Evolutionary conservation across 92 coral and sea anemone species (phyloP).

Genomic region (Palythoa heliodiscus): DNA sequence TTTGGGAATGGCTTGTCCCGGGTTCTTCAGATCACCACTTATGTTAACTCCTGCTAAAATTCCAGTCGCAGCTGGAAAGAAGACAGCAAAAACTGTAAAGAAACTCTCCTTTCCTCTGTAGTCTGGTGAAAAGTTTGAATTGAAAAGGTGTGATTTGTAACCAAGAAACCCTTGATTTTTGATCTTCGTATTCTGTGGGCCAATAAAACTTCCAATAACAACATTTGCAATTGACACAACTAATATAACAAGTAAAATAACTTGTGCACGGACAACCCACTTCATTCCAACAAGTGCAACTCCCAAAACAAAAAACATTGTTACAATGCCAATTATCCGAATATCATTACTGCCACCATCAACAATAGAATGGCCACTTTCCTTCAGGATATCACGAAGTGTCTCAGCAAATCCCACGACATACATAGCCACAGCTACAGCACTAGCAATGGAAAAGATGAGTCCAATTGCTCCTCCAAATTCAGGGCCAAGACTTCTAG

Average conservation of each 20-base stretch:
- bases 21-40: conserved; percentile 89
- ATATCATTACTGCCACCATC: conserved; percentile 87
- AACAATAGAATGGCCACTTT: conserved; percentile 70
- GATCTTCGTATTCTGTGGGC: conserved; percentile 79
- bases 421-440: conserved; percentile 96
- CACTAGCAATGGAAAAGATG: conserved; percentile 94
- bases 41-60: conserved; percentile 98
- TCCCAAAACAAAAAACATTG: conserved; percentile 80
- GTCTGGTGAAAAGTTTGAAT: conserved; percentile 72
- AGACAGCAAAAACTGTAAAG: conserved; percentile 94
- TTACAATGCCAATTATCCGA: conserved; percentile 89
- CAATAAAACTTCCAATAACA: conserved; percentile 83
- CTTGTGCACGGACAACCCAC: conserved; percentile 96
- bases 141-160: conserved; percentile 63
- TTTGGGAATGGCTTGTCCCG: conserved; percentile 90
- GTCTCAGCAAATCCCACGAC: conserved; percentile 99
- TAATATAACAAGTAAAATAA: conserved; percentile 74
- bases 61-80: conserved; percentile 98
- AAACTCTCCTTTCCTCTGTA: conserved; percentile 77
- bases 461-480: conserved; percentile 99
- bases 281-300: conserved; percentile 85
- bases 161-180: conserved; percentile 81
- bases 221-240: conserved; percentile 83
- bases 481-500: conserved; percentile 98
- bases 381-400: conserved; percentile 80